A percentile compares a stretch with the other conserved stretches of the same genome.
These are phyloP conservation scores for Polymixis lichenea DNA, from an alignment of 2,888 invertebrate genomes.

Conservation along the genomic window DNA sequence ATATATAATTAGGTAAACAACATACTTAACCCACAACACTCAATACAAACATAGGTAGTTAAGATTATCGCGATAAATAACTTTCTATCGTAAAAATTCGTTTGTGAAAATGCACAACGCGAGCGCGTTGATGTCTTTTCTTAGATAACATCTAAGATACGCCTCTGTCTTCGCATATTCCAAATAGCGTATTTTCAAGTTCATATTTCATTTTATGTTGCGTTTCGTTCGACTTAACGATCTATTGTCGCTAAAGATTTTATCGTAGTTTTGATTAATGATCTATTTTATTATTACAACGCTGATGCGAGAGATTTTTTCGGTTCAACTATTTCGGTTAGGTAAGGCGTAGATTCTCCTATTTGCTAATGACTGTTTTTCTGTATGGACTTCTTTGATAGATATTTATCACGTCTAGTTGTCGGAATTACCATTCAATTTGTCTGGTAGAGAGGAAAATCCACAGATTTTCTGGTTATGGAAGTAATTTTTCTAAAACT, in stretches of 20 bases:
- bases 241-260: conserved; percentile 66
- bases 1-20: not conserved
- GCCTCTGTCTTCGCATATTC: conserved; percentile 29
- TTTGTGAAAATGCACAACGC: conserved; percentile 5
- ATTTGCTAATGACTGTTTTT: conserved; percentile 31
- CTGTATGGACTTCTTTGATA: not conserved
- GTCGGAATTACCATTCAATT: not conserved
- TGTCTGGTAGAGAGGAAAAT: not conserved
- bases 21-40: not conserved
- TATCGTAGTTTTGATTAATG: conserved; percentile 66
- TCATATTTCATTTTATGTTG: conserved; percentile 43
- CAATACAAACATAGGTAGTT: not conserved
- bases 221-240: conserved; percentile 59
- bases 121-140: conserved; percentile 68
- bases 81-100: conserved; percentile 3
- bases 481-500: not conserved
- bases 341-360: conserved; percentile 19
- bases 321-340: conserved; percentile 43
- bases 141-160: conserved; percentile 59
- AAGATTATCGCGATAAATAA: not conserved
- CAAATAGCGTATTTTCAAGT: conserved; percentile 37
- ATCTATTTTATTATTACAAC: conserved; percentile 56
- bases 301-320: conserved; percentile 52
- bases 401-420: not conserved
- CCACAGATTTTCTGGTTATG: not conserved